These are phyloP conservation scores for Neoascia interrupta DNA, from an alignment of 2,888 invertebrate species.

Conservation along the genomic window DNA sequence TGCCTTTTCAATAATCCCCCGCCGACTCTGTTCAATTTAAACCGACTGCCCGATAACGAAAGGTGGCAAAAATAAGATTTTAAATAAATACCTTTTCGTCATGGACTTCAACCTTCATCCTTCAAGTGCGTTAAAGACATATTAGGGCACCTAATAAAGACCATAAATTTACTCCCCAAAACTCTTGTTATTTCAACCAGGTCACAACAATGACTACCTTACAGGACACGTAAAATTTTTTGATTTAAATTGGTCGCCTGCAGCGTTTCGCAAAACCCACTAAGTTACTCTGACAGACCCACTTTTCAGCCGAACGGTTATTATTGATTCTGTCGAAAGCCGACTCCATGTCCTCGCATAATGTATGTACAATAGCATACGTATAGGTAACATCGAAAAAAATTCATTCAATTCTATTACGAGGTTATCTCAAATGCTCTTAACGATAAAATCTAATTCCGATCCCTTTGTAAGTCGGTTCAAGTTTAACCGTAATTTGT, in stretches of 20 bases:
- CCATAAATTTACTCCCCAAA: constrained; percentile 18
- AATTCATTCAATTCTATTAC: constrained; percentile 65
- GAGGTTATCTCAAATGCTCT: constrained; percentile 72
- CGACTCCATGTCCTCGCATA: constrained; percentile 21
- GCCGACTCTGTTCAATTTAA: too few relatives aligned
- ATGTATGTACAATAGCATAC: constrained; percentile 58
- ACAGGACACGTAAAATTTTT: constrained; percentile 52
- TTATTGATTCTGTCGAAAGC: constrained; percentile 51
- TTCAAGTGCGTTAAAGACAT: constrained; percentile 32
- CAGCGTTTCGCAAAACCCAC: constrained; percentile 38
- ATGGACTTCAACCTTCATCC: constrained; percentile 41
- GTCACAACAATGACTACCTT: constrained; percentile 34
- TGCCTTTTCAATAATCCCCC: too few relatives aligned
- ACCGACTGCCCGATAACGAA: too few relatives aligned
- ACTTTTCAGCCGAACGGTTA: constrained; percentile 24
- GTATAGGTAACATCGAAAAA: constrained; percentile 32
- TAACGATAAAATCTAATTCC: constrained; percentile 77
- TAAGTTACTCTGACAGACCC: constrained; percentile 36
- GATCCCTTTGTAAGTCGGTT: constrained; percentile 75
- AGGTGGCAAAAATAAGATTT: too few relatives aligned
- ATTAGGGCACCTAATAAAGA: neutral
- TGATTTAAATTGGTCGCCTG: constrained; percentile 60
- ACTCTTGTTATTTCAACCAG: constrained; percentile 37
- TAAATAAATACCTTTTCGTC: too few relatives aligned
- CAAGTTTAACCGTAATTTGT: constrained; percentile 72